These are phyloP conservation scores for Leuctra nigra DNA, from an alignment of 2,888 invertebrate genomes.

Conservation along the genomic window DNA sequence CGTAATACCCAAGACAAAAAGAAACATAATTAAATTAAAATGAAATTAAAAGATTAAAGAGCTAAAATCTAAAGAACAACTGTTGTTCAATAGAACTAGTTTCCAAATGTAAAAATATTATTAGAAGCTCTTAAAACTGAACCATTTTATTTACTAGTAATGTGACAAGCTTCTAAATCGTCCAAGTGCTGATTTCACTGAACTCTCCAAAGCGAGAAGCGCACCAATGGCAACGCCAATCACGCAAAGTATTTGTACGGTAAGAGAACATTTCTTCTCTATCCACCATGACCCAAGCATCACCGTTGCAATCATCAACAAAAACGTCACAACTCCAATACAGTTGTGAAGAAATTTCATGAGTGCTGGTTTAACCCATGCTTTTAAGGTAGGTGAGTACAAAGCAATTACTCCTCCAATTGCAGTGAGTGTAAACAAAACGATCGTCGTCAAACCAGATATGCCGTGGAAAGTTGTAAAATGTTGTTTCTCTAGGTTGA, in stretches of 20 bases:
- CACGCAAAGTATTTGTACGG: conserved; percentile 24
- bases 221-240: conserved; percentile 20
- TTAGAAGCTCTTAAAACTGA: too few relatives aligned
- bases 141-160: too few relatives aligned
- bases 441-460: conserved; percentile 19
- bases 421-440: conserved; percentile 23
- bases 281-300: conserved; percentile 23
- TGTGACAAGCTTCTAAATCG: conserved; percentile 16
- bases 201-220: conserved; percentile 24
- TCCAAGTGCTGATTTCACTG: conserved; percentile 22
- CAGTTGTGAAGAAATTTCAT: conserved; percentile 25
- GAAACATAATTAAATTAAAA: too few relatives aligned
- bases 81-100: too few relatives aligned
- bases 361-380: conserved; percentile 21
- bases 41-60: too few relatives aligned
- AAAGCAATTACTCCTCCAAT: conserved; percentile 23
- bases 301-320: conserved; percentile 17
- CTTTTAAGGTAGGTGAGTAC: conserved; percentile 19
- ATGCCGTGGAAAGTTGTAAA: conserved; percentile 24
- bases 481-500: conserved; percentile 21
- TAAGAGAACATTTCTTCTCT: conserved; percentile 1
- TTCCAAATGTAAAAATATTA: too few relatives aligned
- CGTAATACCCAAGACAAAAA: too few relatives aligned
- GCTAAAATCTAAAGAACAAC: too few relatives aligned
- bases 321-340: conserved; percentile 23